Evolutionary conservation across 1,140 invertebrate genomes (phyloP), one percentile per base, ranked within the genome.

Genomic region (Drosophila punjabiensis): DNA sequence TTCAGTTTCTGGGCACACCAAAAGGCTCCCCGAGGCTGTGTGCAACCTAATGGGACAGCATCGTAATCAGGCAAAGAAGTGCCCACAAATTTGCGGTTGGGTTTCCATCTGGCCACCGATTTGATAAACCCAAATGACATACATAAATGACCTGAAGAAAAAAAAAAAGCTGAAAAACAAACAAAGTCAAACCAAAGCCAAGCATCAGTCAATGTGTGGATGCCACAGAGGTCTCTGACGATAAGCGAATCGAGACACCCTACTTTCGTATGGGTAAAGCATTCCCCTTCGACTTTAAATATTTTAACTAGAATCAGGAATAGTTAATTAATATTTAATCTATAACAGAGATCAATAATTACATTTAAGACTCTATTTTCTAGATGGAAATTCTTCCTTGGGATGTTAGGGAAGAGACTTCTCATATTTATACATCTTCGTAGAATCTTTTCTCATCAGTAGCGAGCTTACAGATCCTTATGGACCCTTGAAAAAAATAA

Each of bases 61-160:
- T 58, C 55, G 55, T 58, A 71, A 50, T 59, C 67, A 60, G 67
- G 35, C 69, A 3, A 18, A 43, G 56, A 74, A 62, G 37, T 74
- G 18, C 47, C 68, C 71, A 45, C 71, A 74, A 75, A 75, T 75
- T 75, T 75, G 71, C 56, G 71, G 71, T 75, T 73, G 45, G 24
- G 16, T 32, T 24, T 41, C 35, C 70, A 74, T 74, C 71, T 75
- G 71, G 66, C 39, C 37, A 45, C 67, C 52, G 37, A 73, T 33
- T 73, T 74, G 63, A 68, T 68, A 68, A 70, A 39, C 16, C 33
- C 35, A 48, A 67, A 32, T 39, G 55, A 58, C 48, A 70, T 18
- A 30, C 14, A 55, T 35, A 63, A 58, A 20, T 33, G 47, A n/a
- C 20, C 30, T n/a, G 13, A 41, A 71, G 32, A 56, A 52, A 37